Evolutionary conservation across 2,797 vertebrate species (phyloP).

Genomic region (Fundulus diaphanus): DNA sequence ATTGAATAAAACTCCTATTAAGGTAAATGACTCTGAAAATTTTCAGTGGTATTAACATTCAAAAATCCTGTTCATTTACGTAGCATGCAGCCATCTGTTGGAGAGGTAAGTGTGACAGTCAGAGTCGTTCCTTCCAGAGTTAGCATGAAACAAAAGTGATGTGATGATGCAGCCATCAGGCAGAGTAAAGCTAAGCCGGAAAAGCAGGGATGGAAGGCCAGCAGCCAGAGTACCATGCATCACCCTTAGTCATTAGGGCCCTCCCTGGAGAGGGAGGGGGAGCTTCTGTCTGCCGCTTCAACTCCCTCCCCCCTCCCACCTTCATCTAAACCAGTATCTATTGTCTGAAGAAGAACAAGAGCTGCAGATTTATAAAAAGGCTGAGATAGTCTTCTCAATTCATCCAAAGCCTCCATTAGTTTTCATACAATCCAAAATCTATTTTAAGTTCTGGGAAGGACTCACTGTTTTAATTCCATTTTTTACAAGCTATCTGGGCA

Average conservation of each 20-base stretch:
- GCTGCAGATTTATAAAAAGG: background rate
- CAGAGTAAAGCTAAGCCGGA: constrained; percentile 22
- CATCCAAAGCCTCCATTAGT: too few species aligned
- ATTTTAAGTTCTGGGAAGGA: too few species aligned
- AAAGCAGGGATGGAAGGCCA: constrained; percentile 20
- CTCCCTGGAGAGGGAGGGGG: constrained; percentile 64
- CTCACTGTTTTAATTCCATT: background rate
- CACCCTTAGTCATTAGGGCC: constrained; percentile 62
- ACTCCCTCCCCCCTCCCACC: constrained; percentile 19
- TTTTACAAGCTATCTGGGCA: background rate
- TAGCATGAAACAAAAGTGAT: constrained; percentile 15
- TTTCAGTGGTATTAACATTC: background rate
- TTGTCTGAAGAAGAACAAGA: background rate
- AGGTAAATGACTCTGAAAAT: background rate
- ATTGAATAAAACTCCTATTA: background rate
- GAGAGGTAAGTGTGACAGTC: background rate
- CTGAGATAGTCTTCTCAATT: background rate
- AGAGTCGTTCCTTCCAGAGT: constrained; percentile 2
- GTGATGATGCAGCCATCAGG: constrained; percentile 34
- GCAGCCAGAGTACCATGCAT: constrained; percentile 48
- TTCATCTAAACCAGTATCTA: background rate
- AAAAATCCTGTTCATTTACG: background rate
- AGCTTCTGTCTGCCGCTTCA: constrained; percentile 38
- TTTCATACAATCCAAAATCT: too few species aligned
- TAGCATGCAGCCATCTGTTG: background rate